Percentiles rank a stretch among this genome's conserved stretches.
Evolutionary conservation across 2,797 vertebrate species (phyloP).

Genomic region (Tauraco hartlaubi): DNA sequence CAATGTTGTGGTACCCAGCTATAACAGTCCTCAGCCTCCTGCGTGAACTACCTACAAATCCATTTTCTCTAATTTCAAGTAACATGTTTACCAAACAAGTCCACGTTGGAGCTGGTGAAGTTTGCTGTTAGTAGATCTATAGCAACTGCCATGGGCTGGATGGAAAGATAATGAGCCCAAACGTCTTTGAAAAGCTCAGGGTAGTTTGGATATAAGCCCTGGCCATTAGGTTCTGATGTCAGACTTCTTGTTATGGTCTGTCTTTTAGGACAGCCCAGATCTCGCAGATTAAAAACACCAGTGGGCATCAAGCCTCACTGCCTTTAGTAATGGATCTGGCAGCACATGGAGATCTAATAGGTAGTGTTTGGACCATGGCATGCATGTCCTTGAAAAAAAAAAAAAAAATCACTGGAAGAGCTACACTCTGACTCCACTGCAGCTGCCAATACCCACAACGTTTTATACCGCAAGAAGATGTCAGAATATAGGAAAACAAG

Average conservation of each 20-base stretch:
- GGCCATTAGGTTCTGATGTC: neutral
- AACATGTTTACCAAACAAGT: neutral
- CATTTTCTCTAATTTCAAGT: neutral
- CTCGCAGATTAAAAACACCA: neutral
- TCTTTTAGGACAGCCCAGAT: neutral
- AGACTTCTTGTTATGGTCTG: neutral
- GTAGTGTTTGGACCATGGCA: neutral
- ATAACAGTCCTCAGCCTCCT: neutral
- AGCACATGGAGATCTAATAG: neutral
- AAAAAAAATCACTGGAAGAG: neutral
- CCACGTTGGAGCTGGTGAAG: neutral
- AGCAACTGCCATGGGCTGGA: neutral
- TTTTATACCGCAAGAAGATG: neutral
- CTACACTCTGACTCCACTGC: no score
- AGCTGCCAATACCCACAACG: neutral
- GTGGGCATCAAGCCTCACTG: fast-evolving
- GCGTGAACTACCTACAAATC: fast-evolving
- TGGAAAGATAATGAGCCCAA: neutral
- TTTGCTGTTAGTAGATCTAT: neutral
- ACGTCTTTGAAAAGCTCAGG: neutral
- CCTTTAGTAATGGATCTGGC: neutral
- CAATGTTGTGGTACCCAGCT: neutral
- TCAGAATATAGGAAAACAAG: no score
- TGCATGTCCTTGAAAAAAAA: neutral
- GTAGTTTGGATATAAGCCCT: neutral